Percentiles rank a stretch among this genome's conserved stretches.
Conservation (phyloP, 1,140 invertebrate genomes). For the Ips nitidus region DNA sequence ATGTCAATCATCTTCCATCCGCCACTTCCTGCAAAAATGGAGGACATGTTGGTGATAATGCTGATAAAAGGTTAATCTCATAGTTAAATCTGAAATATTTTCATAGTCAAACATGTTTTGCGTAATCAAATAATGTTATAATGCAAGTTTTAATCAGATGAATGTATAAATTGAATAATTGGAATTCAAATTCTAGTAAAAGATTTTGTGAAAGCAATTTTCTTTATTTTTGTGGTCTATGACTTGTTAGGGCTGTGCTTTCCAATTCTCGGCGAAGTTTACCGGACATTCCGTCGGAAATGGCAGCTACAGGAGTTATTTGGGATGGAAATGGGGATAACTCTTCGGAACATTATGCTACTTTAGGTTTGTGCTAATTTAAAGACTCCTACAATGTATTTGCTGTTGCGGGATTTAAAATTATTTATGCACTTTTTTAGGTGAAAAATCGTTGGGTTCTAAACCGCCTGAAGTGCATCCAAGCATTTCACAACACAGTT, state of each 20-base stretch:
- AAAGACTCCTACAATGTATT: too few species aligned
- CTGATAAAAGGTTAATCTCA: conserved; percentile 44
- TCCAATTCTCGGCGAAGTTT: conserved; percentile 64
- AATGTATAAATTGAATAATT: too few species aligned
- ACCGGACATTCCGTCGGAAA: conserved; percentile 63
- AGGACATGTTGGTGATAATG: conserved; percentile 44
- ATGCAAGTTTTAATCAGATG: too few species aligned
- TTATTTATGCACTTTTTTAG: conserved; percentile 14
- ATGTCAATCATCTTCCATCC: conserved; percentile 53
- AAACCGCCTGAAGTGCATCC: conserved; percentile 51
- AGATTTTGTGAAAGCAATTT: not conserved
- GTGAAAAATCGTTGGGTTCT: conserved; percentile 45
- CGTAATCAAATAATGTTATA: too few species aligned
- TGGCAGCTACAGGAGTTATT: conserved; percentile 50
- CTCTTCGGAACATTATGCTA: conserved; percentile 67
- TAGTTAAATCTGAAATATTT: not conserved
- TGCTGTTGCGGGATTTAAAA: too few species aligned
- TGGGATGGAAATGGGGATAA: conserved; percentile 58
- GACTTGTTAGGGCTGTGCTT: conserved; percentile 29
- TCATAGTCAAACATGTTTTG: too few species aligned
- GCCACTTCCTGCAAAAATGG: conserved; percentile 42
- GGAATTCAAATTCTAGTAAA: not conserved
- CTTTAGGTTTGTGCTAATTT: conserved; percentile 54
- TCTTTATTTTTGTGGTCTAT: conserved; percentile 1
- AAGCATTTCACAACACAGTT: conserved; percentile 61